phyloP scores from a whole-genome alignment of 2,888 invertebrate species.

The Eristalinus sepulchralis region DNA sequence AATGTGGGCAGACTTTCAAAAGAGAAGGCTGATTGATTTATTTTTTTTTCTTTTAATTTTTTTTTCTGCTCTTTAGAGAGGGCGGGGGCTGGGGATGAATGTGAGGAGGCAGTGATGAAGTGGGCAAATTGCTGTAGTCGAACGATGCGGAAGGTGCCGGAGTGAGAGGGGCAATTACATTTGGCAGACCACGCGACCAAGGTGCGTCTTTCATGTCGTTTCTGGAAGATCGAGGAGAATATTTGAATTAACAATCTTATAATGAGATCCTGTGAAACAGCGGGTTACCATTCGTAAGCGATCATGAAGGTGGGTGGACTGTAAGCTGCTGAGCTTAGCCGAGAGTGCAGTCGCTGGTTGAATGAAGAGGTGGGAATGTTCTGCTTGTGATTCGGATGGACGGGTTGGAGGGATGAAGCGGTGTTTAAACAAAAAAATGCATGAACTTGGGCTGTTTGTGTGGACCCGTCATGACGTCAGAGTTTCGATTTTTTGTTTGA shows the following conservation, averaged over 20 bases:
- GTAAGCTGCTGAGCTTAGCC: too few species aligned
- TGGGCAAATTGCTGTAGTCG: slow-evolving; percentile 14
- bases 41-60: background rate
- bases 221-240: background rate
- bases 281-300: too few species aligned
- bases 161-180: background rate
- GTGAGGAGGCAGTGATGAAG: background rate
- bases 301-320: too few species aligned
- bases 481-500: too few species aligned
- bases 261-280: background rate
- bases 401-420: too few species aligned
- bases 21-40: background rate
- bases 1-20: slow-evolving; percentile 5
- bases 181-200: background rate
- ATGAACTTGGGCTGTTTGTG: too few species aligned
- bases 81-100: background rate
- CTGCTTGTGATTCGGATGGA: too few species aligned
- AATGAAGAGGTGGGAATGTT: too few species aligned
- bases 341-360: too few species aligned
- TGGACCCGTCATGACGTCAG: too few species aligned
- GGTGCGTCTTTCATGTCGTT: background rate
- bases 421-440: too few species aligned
- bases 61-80: slow-evolving; percentile 10
- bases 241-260: background rate
- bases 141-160: background rate